These are phyloP conservation scores for Erinaceus europaeus DNA, from an alignment of 2,113 vertebrate genomes.

Conservation along the genomic window DNA sequence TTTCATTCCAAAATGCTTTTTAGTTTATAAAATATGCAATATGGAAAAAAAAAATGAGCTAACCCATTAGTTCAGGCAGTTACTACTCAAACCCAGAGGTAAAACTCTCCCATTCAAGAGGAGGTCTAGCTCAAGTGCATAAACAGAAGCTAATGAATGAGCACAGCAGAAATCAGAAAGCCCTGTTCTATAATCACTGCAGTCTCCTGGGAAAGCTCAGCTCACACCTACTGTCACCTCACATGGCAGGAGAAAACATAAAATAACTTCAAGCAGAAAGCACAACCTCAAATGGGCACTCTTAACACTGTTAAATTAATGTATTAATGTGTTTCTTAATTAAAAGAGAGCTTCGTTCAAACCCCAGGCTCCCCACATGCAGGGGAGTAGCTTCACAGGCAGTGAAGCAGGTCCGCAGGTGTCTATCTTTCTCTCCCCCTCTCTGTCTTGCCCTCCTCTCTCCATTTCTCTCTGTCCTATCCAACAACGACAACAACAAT, in stretches of 20 bases:
- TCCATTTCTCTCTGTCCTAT: too few species aligned
- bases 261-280: conserved; percentile 26
- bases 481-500: too few species aligned
- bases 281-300: neutral
- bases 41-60: neutral
- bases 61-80: conserved; percentile 9
- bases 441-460: too few species aligned
- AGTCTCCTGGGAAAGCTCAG: conserved; percentile 38
- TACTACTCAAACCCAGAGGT: neutral
- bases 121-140: conserved; percentile 7
- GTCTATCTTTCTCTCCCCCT: too few species aligned
- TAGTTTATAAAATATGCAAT: conserved; percentile 12
- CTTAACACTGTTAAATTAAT: conserved; percentile 13
- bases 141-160: neutral
- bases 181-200: neutral
- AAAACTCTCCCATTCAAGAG: conserved; percentile 5
- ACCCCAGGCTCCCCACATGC: too few species aligned
- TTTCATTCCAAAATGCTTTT: conserved; percentile 21
- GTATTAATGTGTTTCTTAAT: conserved; percentile 14
- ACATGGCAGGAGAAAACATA: conserved; percentile 9
- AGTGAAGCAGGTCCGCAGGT: too few species aligned
- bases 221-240: conserved; percentile 37
- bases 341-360: conserved; percentile 31
- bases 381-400: too few species aligned
- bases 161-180: conserved; percentile 20